Evolutionary conservation across 2,797 vertebrate species (phyloP).

Genomic region (Podargus strigoides): DNA sequence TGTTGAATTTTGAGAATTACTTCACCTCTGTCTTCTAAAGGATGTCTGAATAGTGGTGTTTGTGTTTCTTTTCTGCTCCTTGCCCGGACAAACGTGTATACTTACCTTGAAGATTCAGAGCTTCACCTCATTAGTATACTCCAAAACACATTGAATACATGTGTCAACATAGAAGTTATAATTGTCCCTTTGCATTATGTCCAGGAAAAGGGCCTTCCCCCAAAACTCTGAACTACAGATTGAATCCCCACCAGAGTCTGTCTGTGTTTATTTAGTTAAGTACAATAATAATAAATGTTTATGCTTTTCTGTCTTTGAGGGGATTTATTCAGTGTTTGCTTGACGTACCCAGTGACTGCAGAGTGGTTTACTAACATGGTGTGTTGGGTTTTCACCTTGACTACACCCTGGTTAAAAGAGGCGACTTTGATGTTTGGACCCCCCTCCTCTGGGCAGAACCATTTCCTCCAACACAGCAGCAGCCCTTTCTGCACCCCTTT

Average conservation of each 20-base stretch:
- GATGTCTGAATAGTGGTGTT: background rate
- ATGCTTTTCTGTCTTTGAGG: background rate
- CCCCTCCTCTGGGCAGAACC: background rate
- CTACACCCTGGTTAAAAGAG: background rate
- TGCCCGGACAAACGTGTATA: background rate
- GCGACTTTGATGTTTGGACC: rapidly evolving
- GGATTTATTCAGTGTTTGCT: background rate
- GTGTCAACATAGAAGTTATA: background rate
- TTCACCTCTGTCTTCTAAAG: background rate
- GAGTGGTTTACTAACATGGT: background rate
- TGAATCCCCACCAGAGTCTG: background rate
- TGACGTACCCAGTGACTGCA: background rate
- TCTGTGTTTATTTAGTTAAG: background rate
- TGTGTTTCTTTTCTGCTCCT: background rate
- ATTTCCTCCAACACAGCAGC: background rate
- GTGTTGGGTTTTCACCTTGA: background rate
- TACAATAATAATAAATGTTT: background rate
- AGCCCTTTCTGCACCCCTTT: background rate
- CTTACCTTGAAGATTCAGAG: background rate
- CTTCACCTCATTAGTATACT: background rate
- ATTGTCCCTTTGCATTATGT: background rate
- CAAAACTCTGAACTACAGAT: background rate
- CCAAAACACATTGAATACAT: background rate
- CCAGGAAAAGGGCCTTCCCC: background rate
- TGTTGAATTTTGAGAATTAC: background rate